phyloP scores from a whole-genome alignment of 2,888 invertebrate genomes.

The Clepsis dumicolana region DNA sequence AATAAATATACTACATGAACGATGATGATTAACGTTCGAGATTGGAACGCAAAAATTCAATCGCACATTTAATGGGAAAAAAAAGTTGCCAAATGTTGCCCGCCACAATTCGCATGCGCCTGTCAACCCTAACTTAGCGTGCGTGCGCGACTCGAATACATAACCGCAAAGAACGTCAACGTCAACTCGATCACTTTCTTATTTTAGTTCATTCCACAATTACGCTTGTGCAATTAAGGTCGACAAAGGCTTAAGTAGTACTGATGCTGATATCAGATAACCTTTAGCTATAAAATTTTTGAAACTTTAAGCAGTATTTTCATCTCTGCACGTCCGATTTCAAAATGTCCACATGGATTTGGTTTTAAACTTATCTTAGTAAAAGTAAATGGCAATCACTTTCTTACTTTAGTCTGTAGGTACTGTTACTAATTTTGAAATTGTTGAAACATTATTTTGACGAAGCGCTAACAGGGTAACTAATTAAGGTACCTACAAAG shows the following conservation, averaged over 20 bases:
- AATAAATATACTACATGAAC: too few species aligned
- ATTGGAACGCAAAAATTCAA: too few species aligned
- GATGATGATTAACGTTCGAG: too few species aligned
- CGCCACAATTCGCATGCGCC: background rate
- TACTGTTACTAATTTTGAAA: too few species aligned
- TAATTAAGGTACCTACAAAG: too few species aligned
- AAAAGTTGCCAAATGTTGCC: too few species aligned
- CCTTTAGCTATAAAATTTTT: background rate
- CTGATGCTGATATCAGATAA: background rate
- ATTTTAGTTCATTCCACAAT: conserved; percentile 41
- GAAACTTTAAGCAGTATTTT: background rate
- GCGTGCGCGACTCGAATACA: conserved; percentile 27
- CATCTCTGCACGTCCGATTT: background rate
- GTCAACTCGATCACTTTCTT: conserved; percentile 43
- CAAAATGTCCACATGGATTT: background rate
- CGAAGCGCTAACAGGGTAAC: too few species aligned
- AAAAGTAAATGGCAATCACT: background rate
- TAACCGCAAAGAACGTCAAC: conserved; percentile 39
- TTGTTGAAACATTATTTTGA: too few species aligned
- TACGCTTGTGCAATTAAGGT: conserved; percentile 33
- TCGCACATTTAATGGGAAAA: too few species aligned
- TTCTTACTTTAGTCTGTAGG: too few species aligned
- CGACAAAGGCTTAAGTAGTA: background rate
- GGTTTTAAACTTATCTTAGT: background rate
- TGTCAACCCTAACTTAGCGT: background rate